These are phyloP conservation scores for Micoletzkya japonica DNA, from an alignment of 2,888 invertebrate species.

Conservation along the genomic window DNA sequence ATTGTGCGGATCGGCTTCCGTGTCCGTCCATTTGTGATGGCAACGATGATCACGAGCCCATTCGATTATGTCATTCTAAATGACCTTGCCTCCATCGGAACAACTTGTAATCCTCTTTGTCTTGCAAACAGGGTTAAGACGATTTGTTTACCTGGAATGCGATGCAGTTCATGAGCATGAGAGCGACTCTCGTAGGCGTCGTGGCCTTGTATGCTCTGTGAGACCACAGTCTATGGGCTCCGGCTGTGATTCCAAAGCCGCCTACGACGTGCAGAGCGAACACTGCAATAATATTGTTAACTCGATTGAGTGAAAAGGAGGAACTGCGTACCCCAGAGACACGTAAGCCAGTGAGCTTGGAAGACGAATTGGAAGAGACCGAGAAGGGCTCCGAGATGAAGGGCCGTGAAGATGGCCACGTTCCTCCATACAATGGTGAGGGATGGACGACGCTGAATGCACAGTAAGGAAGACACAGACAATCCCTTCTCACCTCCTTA, in stretches of 20 bases:
- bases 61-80: conserved; percentile 81
- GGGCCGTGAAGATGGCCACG: conserved; percentile 53
- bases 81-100: background rate
- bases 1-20: conserved; percentile 90
- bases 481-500: background rate
- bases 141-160: conserved; percentile 81
- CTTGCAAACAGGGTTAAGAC: background rate
- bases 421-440: conserved; percentile 60
- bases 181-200: conserved; percentile 78
- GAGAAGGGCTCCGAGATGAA: conserved; percentile 56
- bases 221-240: conserved; percentile 91
- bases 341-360: conserved; percentile 57
- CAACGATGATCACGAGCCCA: conserved; percentile 84
- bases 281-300: conserved; percentile 47
- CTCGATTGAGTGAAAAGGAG: background rate
- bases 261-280: conserved; percentile 68
- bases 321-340: conserved; percentile 50
- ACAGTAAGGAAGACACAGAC: background rate
- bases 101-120: background rate
- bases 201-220: conserved; percentile 89
- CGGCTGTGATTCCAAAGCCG: conserved; percentile 87
- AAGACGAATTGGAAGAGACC: conserved; percentile 54
- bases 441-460: conserved; percentile 1
- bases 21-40: conserved; percentile 90
- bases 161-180: conserved; percentile 80